These are phyloP conservation scores for Abrostola triplasia DNA, from an alignment of 2,888 invertebrate species.

Conservation along the genomic window DNA sequence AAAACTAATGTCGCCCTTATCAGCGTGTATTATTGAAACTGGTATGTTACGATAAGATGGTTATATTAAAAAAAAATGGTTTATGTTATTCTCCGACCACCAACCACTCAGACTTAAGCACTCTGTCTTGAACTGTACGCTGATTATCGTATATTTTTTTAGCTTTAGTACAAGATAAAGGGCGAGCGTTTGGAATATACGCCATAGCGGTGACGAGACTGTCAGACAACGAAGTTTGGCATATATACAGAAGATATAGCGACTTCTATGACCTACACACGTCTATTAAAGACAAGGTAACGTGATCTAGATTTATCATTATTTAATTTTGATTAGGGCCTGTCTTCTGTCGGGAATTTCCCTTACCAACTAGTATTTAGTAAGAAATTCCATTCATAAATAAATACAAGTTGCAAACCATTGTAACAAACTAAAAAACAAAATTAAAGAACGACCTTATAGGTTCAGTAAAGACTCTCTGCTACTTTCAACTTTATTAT, in stretches of 20 bases:
- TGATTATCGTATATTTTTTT: constrained; percentile 22
- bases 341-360: no score
- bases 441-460: not conserved
- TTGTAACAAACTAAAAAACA: no score
- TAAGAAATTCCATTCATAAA: no score
- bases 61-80: not conserved
- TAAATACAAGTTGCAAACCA: no score
- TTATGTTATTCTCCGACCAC: no score
- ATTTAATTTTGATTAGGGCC: not conserved
- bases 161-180: constrained; percentile 94
- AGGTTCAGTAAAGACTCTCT: not conserved
- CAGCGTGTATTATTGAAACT: constrained; percentile 90
- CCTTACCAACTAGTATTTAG: no score
- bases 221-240: constrained; percentile 94
- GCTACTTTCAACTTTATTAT: not conserved
- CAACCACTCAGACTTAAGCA: no score
- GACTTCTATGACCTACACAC: constrained; percentile 97
- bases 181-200: constrained; percentile 96
- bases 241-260: constrained; percentile 96
- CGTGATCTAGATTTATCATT: not conserved
- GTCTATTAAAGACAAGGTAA: constrained; percentile 92
- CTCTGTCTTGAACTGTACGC: no score
- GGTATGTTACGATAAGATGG: constrained; percentile 71
- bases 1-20: constrained; percentile 80
- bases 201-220: constrained; percentile 93